Percentiles rank a stretch among this genome's conserved stretches.
These are phyloP conservation scores for Forbesichthys agassizii DNA, from an alignment of 2,113 vertebrate genomes.

Conservation along the genomic window DNA sequence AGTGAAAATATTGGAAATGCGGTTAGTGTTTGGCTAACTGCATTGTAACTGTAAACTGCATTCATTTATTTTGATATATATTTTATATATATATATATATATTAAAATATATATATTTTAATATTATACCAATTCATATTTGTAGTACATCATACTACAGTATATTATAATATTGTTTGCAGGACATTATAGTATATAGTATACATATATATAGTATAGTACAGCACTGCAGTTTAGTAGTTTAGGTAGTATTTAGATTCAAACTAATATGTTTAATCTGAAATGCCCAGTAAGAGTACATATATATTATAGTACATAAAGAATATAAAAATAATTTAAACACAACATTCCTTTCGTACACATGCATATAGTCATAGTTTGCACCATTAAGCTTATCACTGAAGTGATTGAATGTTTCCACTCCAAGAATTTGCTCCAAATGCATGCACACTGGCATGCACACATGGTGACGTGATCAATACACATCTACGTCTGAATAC, in stretches of 20 bases:
- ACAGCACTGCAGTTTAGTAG: too few species aligned
- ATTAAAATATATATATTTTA: too few species aligned
- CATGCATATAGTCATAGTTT: slow-evolving; percentile 15
- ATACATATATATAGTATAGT: too few species aligned
- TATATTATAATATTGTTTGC: too few species aligned
- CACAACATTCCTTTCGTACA: not conserved
- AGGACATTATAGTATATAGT: too few species aligned
- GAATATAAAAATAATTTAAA: not conserved
- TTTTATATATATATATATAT: not conserved
- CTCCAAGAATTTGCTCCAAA: slow-evolving; percentile 38
- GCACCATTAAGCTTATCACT: slow-evolving; percentile 10
- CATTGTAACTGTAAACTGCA: too few species aligned
- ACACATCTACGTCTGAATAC: slow-evolving; percentile 67
- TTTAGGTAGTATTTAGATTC: too few species aligned
- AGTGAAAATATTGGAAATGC: slow-evolving; percentile 53
- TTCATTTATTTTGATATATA: too few species aligned
- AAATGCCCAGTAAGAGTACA: slow-evolving; percentile 39
- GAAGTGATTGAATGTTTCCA: slow-evolving; percentile 37
- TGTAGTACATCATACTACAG: too few species aligned
- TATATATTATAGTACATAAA: not conserved
- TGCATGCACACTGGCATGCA: slow-evolving; percentile 20
- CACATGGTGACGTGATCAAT: slow-evolving; percentile 70
- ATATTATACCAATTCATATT: too few species aligned
- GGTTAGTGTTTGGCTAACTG: slow-evolving; percentile 34
- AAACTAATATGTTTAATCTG: slow-evolving; percentile 37